phyloP scores from a whole-genome alignment of 1,140 invertebrate genomes.

The Heliconius hermathena region DNA sequence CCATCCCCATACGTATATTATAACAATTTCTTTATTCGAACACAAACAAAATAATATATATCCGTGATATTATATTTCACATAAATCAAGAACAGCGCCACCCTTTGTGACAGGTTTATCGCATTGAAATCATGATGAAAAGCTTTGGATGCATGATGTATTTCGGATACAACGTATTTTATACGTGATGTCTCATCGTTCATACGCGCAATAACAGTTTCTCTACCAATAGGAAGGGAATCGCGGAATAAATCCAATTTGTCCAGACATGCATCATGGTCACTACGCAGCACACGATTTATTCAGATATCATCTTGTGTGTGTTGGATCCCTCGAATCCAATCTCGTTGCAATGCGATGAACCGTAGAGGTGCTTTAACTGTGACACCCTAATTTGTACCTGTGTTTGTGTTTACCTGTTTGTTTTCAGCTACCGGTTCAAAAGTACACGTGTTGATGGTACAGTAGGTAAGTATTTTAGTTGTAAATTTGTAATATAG shows the following conservation, averaged over 20 bases:
- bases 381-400: slow-evolving; percentile 3
- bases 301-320: slow-evolving; percentile 46
- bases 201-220: slow-evolving; percentile 78
- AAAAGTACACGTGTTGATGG: not conserved
- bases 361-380: not conserved
- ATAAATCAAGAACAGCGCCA: slow-evolving; percentile 53
- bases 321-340: not conserved
- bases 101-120: slow-evolving; percentile 54
- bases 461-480: not conserved
- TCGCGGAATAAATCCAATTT: slow-evolving; percentile 77
- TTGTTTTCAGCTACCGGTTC: not conserved
- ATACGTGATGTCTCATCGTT: slow-evolving; percentile 76
- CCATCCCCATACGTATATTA: too few species aligned
- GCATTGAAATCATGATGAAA: slow-evolving; percentile 61
- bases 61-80: slow-evolving; percentile 28
- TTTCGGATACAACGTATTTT: slow-evolving; percentile 68
- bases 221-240: slow-evolving; percentile 68
- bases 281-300: slow-evolving; percentile 65
- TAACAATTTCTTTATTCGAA: not conserved
- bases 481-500: not conserved
- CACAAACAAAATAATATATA: slow-evolving; percentile 22
- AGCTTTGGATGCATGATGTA: slow-evolving; percentile 64
- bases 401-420: slow-evolving; percentile 19
- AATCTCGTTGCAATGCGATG: slow-evolving; percentile 1
- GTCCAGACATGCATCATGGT: slow-evolving; percentile 76